These are phyloP conservation scores for Anabas testudineus DNA, from an alignment of 2,797 vertebrate genomes.

Conservation along the genomic window DNA sequence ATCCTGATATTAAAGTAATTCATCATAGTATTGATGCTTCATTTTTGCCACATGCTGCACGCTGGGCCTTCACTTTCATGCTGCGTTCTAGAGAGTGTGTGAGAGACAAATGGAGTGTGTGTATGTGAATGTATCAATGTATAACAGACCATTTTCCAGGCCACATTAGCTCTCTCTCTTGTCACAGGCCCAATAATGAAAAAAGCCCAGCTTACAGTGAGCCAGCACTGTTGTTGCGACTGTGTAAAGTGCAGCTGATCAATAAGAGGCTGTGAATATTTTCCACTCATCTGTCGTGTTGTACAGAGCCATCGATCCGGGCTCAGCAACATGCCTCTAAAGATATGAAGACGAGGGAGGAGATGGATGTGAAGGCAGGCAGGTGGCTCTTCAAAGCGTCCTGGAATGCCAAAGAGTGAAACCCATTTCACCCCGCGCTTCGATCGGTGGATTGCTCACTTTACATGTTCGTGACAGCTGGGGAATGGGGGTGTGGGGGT, in stretches of 20 bases:
- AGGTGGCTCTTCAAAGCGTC: constrained; percentile 26
- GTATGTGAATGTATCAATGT: constrained; percentile 6
- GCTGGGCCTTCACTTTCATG: not conserved
- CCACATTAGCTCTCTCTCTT: constrained; percentile 53
- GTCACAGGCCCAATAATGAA: constrained; percentile 41
- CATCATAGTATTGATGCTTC: constrained; percentile 63
- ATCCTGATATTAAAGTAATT: constrained; percentile 70
- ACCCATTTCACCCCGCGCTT: constrained; percentile 15
- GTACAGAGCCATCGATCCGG: constrained; percentile 37
- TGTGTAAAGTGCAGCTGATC: constrained; percentile 31
- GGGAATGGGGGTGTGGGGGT: not conserved
- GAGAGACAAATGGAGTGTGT: not conserved
- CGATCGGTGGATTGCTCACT: constrained; percentile 8
- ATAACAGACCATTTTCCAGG: constrained; percentile 63
- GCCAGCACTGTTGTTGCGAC: constrained; percentile 6
- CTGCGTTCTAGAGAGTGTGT: not conserved
- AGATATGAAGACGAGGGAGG: not conserved
- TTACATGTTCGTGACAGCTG: constrained; percentile 18
- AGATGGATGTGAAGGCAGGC: constrained; percentile 10
- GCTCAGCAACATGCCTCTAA: not conserved
- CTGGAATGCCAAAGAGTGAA: constrained; percentile 16
- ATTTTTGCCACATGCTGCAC: constrained; percentile 40
- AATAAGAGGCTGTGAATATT: constrained; percentile 59
- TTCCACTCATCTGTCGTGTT: constrained; percentile 55
- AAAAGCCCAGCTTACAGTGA: constrained; percentile 40